Evolutionary conservation across 2,888 invertebrate species (phyloP).

Genomic region (Cartodere bifasciata): DNA sequence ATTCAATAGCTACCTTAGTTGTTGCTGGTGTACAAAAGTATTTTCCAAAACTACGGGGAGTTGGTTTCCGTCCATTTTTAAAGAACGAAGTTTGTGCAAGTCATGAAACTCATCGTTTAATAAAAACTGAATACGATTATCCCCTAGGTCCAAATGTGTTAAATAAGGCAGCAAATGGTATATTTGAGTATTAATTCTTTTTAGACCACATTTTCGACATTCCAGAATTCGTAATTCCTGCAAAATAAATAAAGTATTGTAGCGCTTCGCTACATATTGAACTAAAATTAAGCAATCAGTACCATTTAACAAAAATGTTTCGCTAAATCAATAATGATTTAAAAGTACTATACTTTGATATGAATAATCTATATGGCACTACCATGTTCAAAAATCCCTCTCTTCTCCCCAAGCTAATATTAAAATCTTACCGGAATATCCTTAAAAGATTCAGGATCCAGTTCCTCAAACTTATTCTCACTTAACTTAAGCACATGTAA

Average conservation of each 20-base stretch:
- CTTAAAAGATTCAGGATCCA: constrained; percentile 68
- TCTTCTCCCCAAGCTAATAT: constrained; percentile 12
- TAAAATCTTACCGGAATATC: constrained; percentile 53
- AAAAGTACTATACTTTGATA: too few relatives aligned
- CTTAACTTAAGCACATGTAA: constrained; percentile 61
- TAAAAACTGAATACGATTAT: constrained; percentile 64
- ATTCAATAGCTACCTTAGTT: too few relatives aligned
- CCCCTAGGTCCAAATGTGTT: constrained; percentile 61
- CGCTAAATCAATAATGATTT: too few relatives aligned
- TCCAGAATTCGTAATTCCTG: constrained; percentile 58
- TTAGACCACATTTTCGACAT: constrained; percentile 59
- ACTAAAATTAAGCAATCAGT: too few relatives aligned
- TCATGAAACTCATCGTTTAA: constrained; percentile 60
- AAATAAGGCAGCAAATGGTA: constrained; percentile 63
- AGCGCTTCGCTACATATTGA: too few relatives aligned
- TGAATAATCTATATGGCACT: too few relatives aligned
- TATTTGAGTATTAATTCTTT: constrained; percentile 64
- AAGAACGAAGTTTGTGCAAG: constrained; percentile 48
- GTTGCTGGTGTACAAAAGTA: constrained; percentile 46
- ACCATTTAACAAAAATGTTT: too few relatives aligned
- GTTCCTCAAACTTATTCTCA: constrained; percentile 58
- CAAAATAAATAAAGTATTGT: constrained; percentile 27
- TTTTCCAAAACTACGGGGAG: constrained; percentile 61
- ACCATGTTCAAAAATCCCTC: too few relatives aligned
- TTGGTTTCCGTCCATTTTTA: constrained; percentile 64